Evolutionary conservation across 2,113 vertebrate species (phyloP).

Genomic region (Zingel zingel): DNA sequence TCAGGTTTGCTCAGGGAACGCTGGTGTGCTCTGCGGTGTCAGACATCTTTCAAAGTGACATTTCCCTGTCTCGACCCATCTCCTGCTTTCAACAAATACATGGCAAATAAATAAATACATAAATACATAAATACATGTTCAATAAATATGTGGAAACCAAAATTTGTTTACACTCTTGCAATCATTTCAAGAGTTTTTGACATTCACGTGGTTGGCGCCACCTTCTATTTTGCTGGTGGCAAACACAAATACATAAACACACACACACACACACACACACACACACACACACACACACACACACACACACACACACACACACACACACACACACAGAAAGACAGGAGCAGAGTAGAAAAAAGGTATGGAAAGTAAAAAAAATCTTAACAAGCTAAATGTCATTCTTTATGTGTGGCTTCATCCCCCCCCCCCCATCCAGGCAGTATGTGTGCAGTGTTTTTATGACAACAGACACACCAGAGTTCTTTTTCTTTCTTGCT

Average conservation of each 20-base stretch:
- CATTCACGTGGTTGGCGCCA: constrained; percentile 70
- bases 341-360: constrained; percentile 21
- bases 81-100: constrained; percentile 18
- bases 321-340: neutral
- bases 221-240: constrained; percentile 41
- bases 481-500: constrained; percentile 9
- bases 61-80: constrained; percentile 4
- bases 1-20: constrained; percentile 9
- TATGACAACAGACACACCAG: constrained; percentile 22
- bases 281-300: too few species aligned
- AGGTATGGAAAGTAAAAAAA: constrained; percentile 18
- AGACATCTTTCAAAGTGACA: constrained; percentile 12
- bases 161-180: constrained; percentile 46
- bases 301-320: too few species aligned
- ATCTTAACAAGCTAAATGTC: constrained; percentile 24
- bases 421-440: neutral
- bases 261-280: too few species aligned
- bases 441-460: constrained; percentile 35
- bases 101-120: constrained; percentile 56
- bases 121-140: constrained; percentile 56
- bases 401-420: constrained; percentile 65
- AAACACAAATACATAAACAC: constrained; percentile 46
- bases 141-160: constrained; percentile 63
- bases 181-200: constrained; percentile 51
- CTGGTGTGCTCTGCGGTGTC: constrained; percentile 12